A percentile compares a stretch with the other conserved stretches of the same genome.
Conservation (phyloP, 1,140 invertebrate species). For the Lethrus apterus region DNA sequence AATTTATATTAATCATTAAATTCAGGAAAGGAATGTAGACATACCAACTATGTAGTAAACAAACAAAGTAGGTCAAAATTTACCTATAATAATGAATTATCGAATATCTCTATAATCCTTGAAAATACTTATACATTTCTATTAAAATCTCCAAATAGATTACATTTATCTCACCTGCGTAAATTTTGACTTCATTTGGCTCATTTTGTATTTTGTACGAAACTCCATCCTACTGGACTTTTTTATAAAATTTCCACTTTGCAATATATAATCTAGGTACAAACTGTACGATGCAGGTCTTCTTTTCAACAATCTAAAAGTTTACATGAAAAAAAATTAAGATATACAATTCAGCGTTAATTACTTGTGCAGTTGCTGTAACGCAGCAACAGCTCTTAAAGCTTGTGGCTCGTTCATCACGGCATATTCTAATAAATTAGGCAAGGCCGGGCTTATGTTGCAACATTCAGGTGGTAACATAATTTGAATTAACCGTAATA, state of each 20-base stretch:
- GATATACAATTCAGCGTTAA: background rate
- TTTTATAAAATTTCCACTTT: slow-evolving; percentile 28
- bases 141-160: too few species aligned
- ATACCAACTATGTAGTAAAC: too few species aligned
- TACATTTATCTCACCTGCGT: too few species aligned
- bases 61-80: too few species aligned
- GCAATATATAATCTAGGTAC: slow-evolving; percentile 69
- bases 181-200: slow-evolving; percentile 31
- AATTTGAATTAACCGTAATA: slow-evolving; percentile 77
- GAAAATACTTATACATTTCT: too few species aligned
- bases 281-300: slow-evolving; percentile 71
- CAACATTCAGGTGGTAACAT: slow-evolving; percentile 78
- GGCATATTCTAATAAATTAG: slow-evolving; percentile 70
- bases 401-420: slow-evolving; percentile 70
- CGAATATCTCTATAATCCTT: too few species aligned
- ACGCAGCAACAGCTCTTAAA: slow-evolving; percentile 68
- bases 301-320: slow-evolving; percentile 57
- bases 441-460: slow-evolving; percentile 72
- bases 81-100: too few species aligned
- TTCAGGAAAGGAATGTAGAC: too few species aligned
- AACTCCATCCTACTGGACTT: slow-evolving; percentile 20
- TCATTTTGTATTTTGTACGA: slow-evolving; percentile 20
- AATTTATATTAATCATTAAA: too few species aligned
- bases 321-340: slow-evolving; percentile 11
- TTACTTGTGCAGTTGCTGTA: slow-evolving; percentile 64